phyloP scores from a whole-genome alignment of 2,888 invertebrate genomes.

The Limnephilus lunatus region DNA sequence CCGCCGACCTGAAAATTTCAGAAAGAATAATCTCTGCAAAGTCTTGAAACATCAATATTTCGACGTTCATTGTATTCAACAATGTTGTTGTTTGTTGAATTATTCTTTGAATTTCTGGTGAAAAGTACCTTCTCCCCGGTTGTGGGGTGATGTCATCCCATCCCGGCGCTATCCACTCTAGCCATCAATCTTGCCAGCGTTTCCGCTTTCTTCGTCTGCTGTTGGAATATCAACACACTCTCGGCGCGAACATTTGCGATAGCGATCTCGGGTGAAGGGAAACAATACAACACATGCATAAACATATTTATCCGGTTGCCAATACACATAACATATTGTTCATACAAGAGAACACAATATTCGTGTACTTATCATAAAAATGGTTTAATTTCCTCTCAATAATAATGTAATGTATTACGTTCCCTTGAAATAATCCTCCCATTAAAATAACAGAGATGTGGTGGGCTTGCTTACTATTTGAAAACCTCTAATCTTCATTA shows the following conservation, averaged over 20 bases:
- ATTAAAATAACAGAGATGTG: background rate
- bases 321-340: background rate
- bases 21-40: too few species aligned
- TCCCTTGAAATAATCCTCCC: background rate
- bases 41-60: too few species aligned
- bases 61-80: too few species aligned
- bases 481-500: background rate
- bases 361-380: background rate
- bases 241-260: background rate
- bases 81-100: too few species aligned
- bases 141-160: conserved; percentile 8
- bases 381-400: background rate
- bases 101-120: too few species aligned
- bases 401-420: too few species aligned
- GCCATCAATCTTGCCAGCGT: conserved; percentile 15
- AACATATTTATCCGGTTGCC: background rate
- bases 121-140: background rate
- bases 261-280: background rate
- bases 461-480: background rate
- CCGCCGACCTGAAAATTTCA: too few species aligned
- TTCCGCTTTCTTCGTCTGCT: conserved; percentile 44
- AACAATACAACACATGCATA: background rate
- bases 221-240: conserved; percentile 2
- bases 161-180: background rate
- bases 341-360: background rate